phyloP scores from a whole-genome alignment of 2,888 invertebrate genomes.

The Imbricaverruca yamaguchii region DNA sequence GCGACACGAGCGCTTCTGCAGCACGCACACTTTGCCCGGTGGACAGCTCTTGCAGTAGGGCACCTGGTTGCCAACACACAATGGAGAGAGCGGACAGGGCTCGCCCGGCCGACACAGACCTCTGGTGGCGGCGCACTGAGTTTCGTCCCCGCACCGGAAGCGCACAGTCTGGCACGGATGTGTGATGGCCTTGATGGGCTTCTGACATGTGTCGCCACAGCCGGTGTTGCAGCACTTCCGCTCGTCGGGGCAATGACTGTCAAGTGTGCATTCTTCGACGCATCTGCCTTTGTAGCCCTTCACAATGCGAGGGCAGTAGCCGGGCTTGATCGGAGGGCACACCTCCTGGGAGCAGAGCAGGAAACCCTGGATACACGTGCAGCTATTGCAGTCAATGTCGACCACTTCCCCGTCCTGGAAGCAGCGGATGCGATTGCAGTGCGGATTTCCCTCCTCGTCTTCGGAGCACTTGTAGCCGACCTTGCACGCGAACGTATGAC shows the following conservation, averaged over 20 bases:
- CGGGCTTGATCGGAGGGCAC: background rate
- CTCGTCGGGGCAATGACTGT: background rate
- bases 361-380: slow-evolving; percentile 15
- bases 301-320: slow-evolving; percentile 6
- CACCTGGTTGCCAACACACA: background rate
- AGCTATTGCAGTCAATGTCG: slow-evolving; percentile 9
- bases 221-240: background rate
- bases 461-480: background rate
- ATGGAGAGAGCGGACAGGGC: background rate
- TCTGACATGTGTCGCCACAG: background rate
- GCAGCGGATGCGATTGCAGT: background rate
- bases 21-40: background rate
- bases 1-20: background rate
- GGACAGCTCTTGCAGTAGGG: slow-evolving; percentile 3
- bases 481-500: background rate
- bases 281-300: background rate
- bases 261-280: background rate
- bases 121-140: background rate
- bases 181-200: background rate
- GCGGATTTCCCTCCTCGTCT: background rate
- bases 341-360: slow-evolving; percentile 2
- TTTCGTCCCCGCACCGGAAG: slow-evolving; percentile 4
- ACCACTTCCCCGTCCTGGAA: slow-evolving; percentile 6
- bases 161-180: background rate
- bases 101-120: background rate